phyloP scores from a whole-genome alignment of 2,888 invertebrate genomes.

The Drosophila meridionalis region DNA sequence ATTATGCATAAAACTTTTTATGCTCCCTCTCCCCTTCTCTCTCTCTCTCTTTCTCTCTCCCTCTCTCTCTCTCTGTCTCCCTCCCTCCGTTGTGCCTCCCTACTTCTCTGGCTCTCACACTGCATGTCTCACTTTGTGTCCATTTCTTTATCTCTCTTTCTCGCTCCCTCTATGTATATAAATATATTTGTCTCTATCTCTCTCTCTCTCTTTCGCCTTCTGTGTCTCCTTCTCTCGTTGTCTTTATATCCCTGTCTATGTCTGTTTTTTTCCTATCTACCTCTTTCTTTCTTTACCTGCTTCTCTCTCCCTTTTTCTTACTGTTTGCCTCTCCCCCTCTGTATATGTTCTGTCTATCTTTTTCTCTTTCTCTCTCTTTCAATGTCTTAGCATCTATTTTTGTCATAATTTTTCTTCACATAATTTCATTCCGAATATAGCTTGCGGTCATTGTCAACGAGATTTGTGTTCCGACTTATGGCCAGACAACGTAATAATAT shows the following conservation, averaged over 20 bases:
- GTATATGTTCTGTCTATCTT: background rate
- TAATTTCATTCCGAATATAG: conserved; percentile 7
- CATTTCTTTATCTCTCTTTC: too few species aligned
- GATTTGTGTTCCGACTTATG: conserved; percentile 21
- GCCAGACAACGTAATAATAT: conserved; percentile 18
- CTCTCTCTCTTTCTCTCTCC: background rate
- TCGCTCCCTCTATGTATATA: too few species aligned
- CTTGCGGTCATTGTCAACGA: conserved; percentile 27
- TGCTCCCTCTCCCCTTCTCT: background rate
- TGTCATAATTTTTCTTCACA: background rate
- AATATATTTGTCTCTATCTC: too few species aligned
- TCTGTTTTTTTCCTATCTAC: too few species aligned
- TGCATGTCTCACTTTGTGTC: too few species aligned
- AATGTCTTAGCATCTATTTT: background rate
- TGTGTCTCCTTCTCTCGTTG: too few species aligned
- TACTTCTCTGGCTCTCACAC: too few species aligned
- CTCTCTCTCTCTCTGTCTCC: background rate
- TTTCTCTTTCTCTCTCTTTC: background rate
- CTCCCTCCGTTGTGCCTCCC: too few species aligned
- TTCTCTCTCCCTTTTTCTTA: background rate
- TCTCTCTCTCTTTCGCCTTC: background rate
- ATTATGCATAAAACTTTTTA: background rate
- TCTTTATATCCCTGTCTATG: too few species aligned
- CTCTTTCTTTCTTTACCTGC: too few species aligned
- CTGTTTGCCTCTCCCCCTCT: background rate